Percentiles rank a stretch among this genome's conserved stretches.
Conservation (phyloP, 2,113 vertebrate genomes). For the Cyprinodon variegatus region DNA sequence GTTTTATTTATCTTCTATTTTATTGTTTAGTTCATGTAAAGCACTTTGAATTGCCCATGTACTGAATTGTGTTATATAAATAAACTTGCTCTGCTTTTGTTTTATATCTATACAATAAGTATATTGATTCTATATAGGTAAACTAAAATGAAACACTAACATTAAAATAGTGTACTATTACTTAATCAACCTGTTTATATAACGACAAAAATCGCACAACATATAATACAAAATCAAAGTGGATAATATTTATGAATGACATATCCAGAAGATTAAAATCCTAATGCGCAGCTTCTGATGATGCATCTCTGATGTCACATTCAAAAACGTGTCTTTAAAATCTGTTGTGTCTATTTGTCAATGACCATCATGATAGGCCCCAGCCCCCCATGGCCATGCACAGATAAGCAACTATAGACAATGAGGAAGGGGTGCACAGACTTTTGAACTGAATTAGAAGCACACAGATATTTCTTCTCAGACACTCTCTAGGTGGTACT, state of each 20-base stretch:
- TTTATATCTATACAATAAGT: not conserved
- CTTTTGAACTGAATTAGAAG: slow-evolving; percentile 29
- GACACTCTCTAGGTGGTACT: slow-evolving; percentile 28
- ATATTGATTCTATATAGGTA: not conserved
- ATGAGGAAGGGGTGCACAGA: not conserved
- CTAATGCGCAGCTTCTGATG: slow-evolving; percentile 47
- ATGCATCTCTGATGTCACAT: slow-evolving; percentile 60
- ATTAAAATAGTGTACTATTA: not conserved
- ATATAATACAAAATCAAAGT: slow-evolving; percentile 22
- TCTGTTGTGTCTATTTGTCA: not conserved
- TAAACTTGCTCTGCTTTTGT: too few relatives aligned
- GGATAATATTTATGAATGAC: slow-evolving; percentile 56
- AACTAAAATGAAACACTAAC: not conserved
- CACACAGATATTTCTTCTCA: slow-evolving; percentile 26
- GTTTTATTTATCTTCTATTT: too few relatives aligned
- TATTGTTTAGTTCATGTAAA: too few relatives aligned
- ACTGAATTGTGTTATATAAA: too few relatives aligned
- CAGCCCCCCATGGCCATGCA: not conserved
- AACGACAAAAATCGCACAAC: slow-evolving; percentile 5
- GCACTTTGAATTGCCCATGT: too few relatives aligned
- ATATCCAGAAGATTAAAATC: slow-evolving; percentile 51
- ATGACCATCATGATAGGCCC: too few relatives aligned
- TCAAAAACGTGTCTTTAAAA: slow-evolving; percentile 52
- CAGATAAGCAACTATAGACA: not conserved
- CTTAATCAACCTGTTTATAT: slow-evolving; percentile 4